These are phyloP conservation scores for Drosophila albomicans DNA, from an alignment of 1,140 invertebrate species.

Conservation along the genomic window DNA sequence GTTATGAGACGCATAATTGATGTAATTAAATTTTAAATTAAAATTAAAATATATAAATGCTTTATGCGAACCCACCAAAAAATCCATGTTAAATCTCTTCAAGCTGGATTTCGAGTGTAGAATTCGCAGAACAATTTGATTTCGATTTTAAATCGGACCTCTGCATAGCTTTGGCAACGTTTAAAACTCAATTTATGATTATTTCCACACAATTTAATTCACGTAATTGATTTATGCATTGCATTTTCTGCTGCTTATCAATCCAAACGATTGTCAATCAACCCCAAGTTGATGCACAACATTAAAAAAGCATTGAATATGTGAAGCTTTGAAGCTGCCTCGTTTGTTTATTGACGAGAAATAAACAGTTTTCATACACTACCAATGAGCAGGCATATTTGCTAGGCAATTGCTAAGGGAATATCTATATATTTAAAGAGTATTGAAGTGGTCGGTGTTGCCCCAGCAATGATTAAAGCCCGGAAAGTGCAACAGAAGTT, in stretches of 20 bases:
- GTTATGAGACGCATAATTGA: constrained; percentile 38
- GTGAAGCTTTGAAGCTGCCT: not conserved
- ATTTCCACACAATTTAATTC: constrained; percentile 76
- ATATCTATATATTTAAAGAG: not conserved
- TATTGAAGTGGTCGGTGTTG: not conserved
- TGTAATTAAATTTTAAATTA: constrained; percentile 55
- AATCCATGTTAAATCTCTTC: constrained; percentile 24
- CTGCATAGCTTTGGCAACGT: constrained; percentile 43
- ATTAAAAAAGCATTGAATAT: not conserved
- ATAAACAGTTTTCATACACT: constrained; percentile 7
- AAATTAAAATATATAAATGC: not conserved
- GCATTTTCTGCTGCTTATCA: constrained; percentile 43
- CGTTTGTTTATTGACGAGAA: constrained; percentile 2
- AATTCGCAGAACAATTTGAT: constrained; percentile 2
- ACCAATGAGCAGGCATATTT: not conserved
- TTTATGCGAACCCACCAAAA: not conserved
- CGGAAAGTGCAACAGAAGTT: constrained; percentile 43
- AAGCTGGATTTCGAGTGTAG: constrained; percentile 28
- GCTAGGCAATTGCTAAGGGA: not conserved
- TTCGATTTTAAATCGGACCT: constrained; percentile 6
- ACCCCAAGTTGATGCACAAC: constrained; percentile 13
- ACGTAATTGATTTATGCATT: constrained; percentile 72
- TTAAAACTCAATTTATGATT: constrained; percentile 73
- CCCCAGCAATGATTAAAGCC: constrained; percentile 41
- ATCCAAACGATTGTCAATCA: constrained; percentile 43